Evolutionary conservation across 2,888 invertebrate genomes (phyloP), one percentile per base, ranked within the genome.

Genomic region (Selenia dentaria): DNA sequence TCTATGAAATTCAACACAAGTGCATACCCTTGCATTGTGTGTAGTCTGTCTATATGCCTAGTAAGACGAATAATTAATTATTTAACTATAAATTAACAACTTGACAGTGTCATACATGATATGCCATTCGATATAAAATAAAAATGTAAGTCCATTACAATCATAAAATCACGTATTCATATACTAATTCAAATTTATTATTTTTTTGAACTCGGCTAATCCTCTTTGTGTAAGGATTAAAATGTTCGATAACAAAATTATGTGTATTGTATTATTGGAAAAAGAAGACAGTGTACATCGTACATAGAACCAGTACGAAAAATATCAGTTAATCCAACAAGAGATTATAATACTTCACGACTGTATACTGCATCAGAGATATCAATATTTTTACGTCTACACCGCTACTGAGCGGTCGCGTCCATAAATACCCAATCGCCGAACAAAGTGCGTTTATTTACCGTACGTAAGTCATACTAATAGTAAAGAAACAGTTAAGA

Each of bases 341-440:
- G 27, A 40, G 29, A 10, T 18, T 36, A 27, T 18, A n/a, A 25
- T n/a, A 27, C 32, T 25, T 18, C 9, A 44, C 49, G 54, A 44
- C 42, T 54, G 49, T 22, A 29, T 29, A 49, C 37, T 31, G 31
- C 46, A 44, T 52, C 39, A 20, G 31, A 49, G 52, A 63, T 62
- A 64, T 66, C 46, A 63, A 70, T 73, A 73, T 22, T 64, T 76
- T 62, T 64, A 58, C 58, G 54, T 64, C 59, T 62, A 52, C 46
- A 41, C 42, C 39, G 60, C 48, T 45, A 40, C 61, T 40, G 54
- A 43, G 51, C 70, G 62, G 72, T 65, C 76, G 74, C 49, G 67
- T 63, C 48, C 51, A 53, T 32, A 32, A 11, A 20, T 8, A 39
- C 25, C 5, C 6, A 27, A 45, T 42, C 13, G 14, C n/a, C n/a